Conservation (phyloP, 2,113 vertebrate genomes). For the Strigops habroptila region DNA sequence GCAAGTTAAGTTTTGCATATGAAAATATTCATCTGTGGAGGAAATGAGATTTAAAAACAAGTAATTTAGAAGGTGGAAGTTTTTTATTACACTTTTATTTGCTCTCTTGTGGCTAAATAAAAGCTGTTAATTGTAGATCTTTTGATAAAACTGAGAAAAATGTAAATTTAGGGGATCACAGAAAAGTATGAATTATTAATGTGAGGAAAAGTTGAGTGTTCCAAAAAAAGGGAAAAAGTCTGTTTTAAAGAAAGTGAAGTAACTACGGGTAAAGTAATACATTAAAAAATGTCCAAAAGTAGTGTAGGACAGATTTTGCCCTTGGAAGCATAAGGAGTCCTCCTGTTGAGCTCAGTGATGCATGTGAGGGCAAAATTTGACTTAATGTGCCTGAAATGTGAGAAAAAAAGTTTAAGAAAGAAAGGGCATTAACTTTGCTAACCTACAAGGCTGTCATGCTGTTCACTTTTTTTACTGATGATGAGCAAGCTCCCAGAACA, state of each 20-base stretch:
- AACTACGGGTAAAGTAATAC: background rate
- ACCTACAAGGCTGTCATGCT: background rate
- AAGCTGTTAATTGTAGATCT: background rate
- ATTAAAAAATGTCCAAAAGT: background rate
- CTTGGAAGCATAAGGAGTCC: background rate
- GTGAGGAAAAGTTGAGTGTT: background rate
- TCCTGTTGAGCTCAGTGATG: slow-evolving; percentile 48
- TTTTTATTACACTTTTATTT: background rate
- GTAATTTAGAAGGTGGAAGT: background rate
- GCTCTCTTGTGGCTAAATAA: background rate
- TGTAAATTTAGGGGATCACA: background rate
- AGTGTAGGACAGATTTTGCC: background rate
- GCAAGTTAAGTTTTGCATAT: background rate
- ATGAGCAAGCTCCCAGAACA: background rate
- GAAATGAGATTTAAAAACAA: background rate
- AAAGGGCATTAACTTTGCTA: background rate
- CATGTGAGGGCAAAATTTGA: slow-evolving; percentile 30
- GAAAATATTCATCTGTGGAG: background rate
- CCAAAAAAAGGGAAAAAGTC: background rate
- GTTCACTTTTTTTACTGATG: background rate
- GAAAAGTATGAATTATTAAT: background rate
- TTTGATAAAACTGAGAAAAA: background rate
- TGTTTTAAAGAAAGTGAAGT: background rate
- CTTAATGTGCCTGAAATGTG: slow-evolving; percentile 10
- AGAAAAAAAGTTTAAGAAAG: background rate